Evolutionary conservation across 2,888 invertebrate genomes (phyloP), one percentile per base, ranked within the genome.

Genomic region (Chaetoderma sp.): DNA sequence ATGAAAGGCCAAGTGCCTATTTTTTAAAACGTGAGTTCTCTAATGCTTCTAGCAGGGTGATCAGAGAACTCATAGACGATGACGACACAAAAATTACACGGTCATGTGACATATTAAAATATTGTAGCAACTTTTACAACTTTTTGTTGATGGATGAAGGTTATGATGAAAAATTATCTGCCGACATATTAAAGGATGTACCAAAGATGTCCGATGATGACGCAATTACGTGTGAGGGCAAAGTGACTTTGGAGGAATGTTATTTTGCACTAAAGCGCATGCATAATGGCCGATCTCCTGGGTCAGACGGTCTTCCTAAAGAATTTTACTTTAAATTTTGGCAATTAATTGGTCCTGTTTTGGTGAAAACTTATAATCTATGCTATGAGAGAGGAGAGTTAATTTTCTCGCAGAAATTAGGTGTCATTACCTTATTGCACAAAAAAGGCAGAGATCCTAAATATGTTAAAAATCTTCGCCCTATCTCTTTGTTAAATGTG

Each of bases 271-370:
- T 61, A 33, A 52, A 61, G 30, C 23, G 23, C 16, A 50, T 54
- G 23, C 25, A 61, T 25, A 33, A 27, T 25, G 44, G 42, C 39
- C 52, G 39, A 39, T 27, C 61, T 36, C 63, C 63, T 16, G 63
- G 63, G 10, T 42, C 18, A 21, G 63, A 63, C 36, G 63, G 63
- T 2, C 21, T 63, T 1, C 28, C 63, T n/a, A 50, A 21, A 25
- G 63, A 63, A 18, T 47, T 63, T 28, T 63, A 61, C 23, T 13
- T 39, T n/a, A n/a, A 52, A 23, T 61, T 61, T 27, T 61, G 57
- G 18, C 6, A 8, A 2, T 1, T 36, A 4, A n/a, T 61, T 13
- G 3, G 5, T 5, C 36, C 33, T 5, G 49, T 25, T 13, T 25
- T 61, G n/a, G 32, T 54, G 13, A 13, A 36, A 4, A 18, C 39